Evolutionary conservation across 2,888 invertebrate species (phyloP).

Genomic region (Aphidoletes aphidimyza): DNA sequence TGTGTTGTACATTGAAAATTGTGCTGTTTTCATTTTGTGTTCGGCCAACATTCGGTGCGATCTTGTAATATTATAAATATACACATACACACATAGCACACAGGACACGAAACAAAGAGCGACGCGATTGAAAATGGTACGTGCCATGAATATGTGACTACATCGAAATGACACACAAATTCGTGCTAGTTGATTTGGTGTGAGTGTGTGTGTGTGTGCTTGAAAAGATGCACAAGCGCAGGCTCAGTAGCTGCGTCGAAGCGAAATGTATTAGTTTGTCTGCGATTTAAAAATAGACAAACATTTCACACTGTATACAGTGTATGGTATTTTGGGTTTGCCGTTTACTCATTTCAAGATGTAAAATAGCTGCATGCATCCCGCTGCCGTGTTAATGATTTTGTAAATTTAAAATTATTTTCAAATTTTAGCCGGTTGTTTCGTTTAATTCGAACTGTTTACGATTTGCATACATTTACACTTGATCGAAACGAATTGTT

Average conservation of each 20-base stretch:
- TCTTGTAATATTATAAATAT: constrained; percentile 4
- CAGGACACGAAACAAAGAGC: constrained; percentile 32
- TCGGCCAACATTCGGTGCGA: neutral
- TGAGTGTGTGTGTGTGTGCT: neutral
- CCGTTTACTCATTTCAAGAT: neutral
- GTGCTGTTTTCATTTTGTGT: constrained; percentile 17
- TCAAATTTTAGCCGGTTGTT: constrained; percentile 5
- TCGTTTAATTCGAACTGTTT: neutral
- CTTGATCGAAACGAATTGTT: neutral
- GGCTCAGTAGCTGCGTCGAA: neutral
- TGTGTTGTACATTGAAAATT: constrained; percentile 20
- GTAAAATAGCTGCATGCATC: neutral
- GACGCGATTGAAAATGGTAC: constrained; percentile 7
- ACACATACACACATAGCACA: neutral
- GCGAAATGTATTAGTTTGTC: constrained; percentile 15
- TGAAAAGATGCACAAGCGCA: neutral
- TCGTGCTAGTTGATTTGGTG: neutral
- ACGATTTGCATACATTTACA: neutral
- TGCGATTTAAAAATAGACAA: constrained; percentile 41
- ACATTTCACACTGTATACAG: too few relatives aligned
- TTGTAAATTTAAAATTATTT: constrained; percentile 50
- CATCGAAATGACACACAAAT: constrained; percentile 10
- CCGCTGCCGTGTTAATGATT: constrained; percentile 53
- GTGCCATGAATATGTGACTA: constrained; percentile 47
- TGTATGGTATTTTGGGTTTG: neutral